Evolutionary conservation across 2,888 invertebrate species (phyloP).

Genomic region (Ophonus ardosiacus): DNA sequence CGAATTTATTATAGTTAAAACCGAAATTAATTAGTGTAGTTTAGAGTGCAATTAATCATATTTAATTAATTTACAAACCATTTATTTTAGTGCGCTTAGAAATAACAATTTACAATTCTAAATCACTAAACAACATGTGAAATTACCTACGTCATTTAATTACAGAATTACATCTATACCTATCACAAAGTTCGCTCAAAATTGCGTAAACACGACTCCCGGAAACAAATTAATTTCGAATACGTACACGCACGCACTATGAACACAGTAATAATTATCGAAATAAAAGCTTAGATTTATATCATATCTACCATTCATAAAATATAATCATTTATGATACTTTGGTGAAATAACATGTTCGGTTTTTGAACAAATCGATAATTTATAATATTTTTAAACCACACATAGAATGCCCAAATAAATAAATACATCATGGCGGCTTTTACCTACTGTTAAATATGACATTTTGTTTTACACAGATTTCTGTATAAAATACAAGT

Average conservation of each 20-base stretch:
- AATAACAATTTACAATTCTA: slow-evolving; percentile 16
- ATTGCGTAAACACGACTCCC: neutral
- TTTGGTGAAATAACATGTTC: too few species aligned
- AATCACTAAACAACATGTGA: slow-evolving; percentile 18
- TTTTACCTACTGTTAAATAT: too few species aligned
- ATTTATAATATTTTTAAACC: too few species aligned
- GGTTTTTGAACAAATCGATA: too few species aligned
- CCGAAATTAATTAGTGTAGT: slow-evolving; percentile 16
- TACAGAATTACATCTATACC: slow-evolving; percentile 22
- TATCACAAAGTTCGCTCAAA: slow-evolving; percentile 11
- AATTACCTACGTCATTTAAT: slow-evolving; percentile 31
- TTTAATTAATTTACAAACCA: slow-evolving; percentile 47
- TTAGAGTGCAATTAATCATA: slow-evolving; percentile 27
- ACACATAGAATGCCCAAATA: too few species aligned
- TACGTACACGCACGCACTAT: neutral
- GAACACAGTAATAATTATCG: neutral
- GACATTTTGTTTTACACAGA: too few species aligned
- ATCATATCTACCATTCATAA: too few species aligned
- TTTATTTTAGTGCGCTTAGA: slow-evolving; percentile 34
- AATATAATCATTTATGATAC: neutral
- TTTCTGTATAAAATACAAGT: too few species aligned
- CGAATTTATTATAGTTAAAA: slow-evolving; percentile 34
- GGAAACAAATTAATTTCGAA: neutral
- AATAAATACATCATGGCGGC: too few species aligned
- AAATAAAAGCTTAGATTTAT: neutral